Evolutionary conservation across 2,113 vertebrate genomes (phyloP), one percentile per base, ranked within the genome.

Genomic region (Megaptera novaeangliae): DNA sequence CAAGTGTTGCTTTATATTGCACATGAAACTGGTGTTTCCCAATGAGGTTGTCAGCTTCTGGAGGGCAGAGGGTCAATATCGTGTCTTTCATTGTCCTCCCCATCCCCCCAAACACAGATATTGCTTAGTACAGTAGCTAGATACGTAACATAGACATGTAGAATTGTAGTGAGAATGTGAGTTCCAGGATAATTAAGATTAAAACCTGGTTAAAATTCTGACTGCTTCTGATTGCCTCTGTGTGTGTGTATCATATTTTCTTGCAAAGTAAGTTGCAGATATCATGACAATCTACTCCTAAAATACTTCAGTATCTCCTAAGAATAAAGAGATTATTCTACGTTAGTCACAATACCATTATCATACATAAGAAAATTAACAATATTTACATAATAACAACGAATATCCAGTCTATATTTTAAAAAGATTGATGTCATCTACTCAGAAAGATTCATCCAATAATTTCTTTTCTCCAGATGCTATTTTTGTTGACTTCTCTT

Each of bases 331-430:
- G 49, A 55, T 94, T 83, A 90, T 52, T 29, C 20, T 83, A 34
- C 1, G 8, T 95, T 95, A 95, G 80, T 6, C 27, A n/a, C 8
- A 91, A 36, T 61, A 80, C 9, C 25, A n/a, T 78, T 63, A 46
- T 78, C n/a, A 21, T 82, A 52, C 75, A 36, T 92, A 72, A 97
- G 87, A 82, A 94, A 95, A 84, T 82, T 25, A 96, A 77, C 44
- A 85, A 1, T 55, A 41, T 89, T 93, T 92, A 31, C 17, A 81
- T 49, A 91, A 75, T 85, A 75, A 71, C 52, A 90, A 80, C 31
- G 57, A 82, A 17, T 55, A 84, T 86, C 7, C n/a, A 68, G 36
- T 29, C 41, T 36, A 93, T 88, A 72, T 90, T 87, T 88, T 71
- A 2, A 63, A 63, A 63, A 82, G 36, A 63, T 71, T 3, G 34